Conservation (phyloP, 2,888 invertebrate species). For the Ferrisia virgata region DNA sequence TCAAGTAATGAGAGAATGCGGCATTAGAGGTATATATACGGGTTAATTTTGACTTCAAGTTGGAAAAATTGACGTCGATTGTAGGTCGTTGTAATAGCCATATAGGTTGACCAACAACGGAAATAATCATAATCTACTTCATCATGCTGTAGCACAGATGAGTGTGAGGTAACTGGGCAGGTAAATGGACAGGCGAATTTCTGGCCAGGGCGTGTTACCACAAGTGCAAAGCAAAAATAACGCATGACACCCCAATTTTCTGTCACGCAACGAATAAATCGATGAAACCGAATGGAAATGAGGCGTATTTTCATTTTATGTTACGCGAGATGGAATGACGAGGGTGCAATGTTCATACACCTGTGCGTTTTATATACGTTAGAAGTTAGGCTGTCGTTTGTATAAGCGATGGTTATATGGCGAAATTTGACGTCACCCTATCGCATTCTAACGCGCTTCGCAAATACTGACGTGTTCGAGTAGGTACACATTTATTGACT, state of each 20-base stretch:
- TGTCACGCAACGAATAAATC: constrained; percentile 28
- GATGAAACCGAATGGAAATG: constrained; percentile 27
- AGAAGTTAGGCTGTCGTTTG: neutral
- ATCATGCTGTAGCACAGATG: neutral
- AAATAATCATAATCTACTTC: neutral
- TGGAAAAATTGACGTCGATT: neutral
- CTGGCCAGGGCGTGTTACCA: constrained; percentile 16
- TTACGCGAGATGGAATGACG: neutral
- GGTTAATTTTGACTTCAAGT: neutral
- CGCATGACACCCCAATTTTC: constrained; percentile 31
- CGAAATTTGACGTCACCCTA: neutral
- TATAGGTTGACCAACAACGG: neutral
- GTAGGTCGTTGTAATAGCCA: neutral
- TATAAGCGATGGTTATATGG: neutral
- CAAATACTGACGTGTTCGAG: neutral
- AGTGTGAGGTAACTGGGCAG: neutral
- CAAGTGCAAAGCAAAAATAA: constrained; percentile 32
- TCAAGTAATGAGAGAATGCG: too few species aligned
- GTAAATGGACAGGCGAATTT: constrained; percentile 25
- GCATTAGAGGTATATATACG: neutral
- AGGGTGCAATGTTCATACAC: constrained; percentile 17
- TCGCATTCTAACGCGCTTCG: neutral
- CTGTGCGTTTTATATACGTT: constrained; percentile 20
- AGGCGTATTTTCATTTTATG: constrained; percentile 27
- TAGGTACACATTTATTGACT: neutral